Evolutionary conservation across 2,797 vertebrate genomes (phyloP), one percentile per base, ranked within the genome.

Genomic region (Capromys pilorides): DNA sequence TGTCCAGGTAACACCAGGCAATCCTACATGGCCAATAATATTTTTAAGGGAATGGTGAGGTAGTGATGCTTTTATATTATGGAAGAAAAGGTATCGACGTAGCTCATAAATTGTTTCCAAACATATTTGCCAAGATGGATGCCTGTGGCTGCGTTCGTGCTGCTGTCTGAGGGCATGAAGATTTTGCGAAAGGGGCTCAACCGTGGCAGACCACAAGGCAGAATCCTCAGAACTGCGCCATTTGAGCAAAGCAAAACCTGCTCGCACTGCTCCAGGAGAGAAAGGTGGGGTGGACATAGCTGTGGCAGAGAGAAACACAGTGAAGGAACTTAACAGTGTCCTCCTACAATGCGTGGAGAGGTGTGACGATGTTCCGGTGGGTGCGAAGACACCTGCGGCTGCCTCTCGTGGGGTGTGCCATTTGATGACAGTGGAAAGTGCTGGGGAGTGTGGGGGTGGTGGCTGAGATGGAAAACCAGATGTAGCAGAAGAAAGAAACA

Each of bases 381-480:
- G 24, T 16, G 49, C 16, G 2, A 66, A 39, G 24, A 36, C 51
- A 19, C 10, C 24, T 2, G 36, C 19, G 0, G 0, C 13, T 33
- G 21, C 11, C 41, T 45, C 36, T n/a, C 22, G 1, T 2, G 9
- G 6, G 36, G 22, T 3, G 24, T 28, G 1, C 39, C 14, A 3
- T 82, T 36, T 69, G 21, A 39, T 3, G 41, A 64, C 61, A 19
- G 10, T n/a, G 22, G 62, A 71, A 22, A 49, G 96, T 89, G 84
- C 95, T 84, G 93, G 96, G 97, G 97, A 89, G 73, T 61, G 96
- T 82, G 71, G 67, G 75, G 67, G 69, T 33, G 61, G 62, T 61
- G 94, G 31, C 51, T 92, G 87, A 69, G 94, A 95, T 96, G 93
- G 94, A 96, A 98, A 97, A 97, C 92, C 96, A 31, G 45, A 77